A percentile compares a stretch with the other conserved stretches of the same genome.
These are phyloP conservation scores for Crocuta crocuta DNA, from an alignment of 2,113 vertebrate species.

Conservation along the genomic window DNA sequence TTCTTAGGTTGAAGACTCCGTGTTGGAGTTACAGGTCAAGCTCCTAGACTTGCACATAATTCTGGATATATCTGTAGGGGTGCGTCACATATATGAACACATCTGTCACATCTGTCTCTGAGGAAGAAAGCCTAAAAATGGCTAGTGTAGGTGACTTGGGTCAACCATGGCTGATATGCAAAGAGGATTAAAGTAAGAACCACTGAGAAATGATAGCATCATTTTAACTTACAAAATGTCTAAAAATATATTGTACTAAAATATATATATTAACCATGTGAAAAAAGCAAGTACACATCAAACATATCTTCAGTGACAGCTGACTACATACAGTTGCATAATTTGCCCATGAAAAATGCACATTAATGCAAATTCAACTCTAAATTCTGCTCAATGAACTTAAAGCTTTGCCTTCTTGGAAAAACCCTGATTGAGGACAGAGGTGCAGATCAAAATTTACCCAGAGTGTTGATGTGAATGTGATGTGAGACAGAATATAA, in stretches of 20 bases:
- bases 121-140: constrained; percentile 17
- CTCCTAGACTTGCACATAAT: neutral
- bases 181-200: constrained; percentile 13
- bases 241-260: neutral
- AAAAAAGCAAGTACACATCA: neutral
- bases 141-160: neutral
- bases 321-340: neutral
- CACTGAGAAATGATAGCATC: neutral
- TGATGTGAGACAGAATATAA: neutral
- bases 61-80: neutral
- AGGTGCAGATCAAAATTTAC: constrained; percentile 22
- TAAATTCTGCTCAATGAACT: constrained; percentile 17
- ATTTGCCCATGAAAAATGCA: constrained; percentile 39
- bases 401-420: neutral
- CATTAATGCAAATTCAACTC: constrained; percentile 9
- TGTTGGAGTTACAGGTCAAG: neutral
- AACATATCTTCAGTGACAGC: constrained; percentile 18
- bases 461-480: neutral
- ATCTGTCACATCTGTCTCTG: neutral
- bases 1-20: neutral
- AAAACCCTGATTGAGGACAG: neutral
- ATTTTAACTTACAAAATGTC: neutral
- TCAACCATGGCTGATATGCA: neutral
- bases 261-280: neutral
- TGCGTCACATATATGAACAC: neutral